phyloP scores from a whole-genome alignment of 2,888 invertebrate genomes.

The Scaptodrosophila latifasciaeformis region DNA sequence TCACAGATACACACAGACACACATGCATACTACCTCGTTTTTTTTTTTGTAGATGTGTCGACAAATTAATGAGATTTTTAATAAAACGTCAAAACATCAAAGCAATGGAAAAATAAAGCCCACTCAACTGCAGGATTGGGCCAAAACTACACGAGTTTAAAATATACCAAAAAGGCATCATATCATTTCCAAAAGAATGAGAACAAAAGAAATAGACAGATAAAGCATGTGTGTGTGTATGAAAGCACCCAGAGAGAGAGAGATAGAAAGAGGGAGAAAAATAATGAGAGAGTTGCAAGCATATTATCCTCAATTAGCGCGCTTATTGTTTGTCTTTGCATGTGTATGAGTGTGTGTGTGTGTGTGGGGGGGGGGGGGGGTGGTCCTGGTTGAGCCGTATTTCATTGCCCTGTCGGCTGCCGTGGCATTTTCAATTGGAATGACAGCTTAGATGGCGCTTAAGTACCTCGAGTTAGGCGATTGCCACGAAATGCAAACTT shows the following conservation, averaged over 20 bases:
- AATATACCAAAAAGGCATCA: no score
- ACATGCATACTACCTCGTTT: no score
- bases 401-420: neutral
- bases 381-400: neutral
- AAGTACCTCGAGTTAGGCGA: slow-evolving; percentile 56
- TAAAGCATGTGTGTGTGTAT: slow-evolving; percentile 4
- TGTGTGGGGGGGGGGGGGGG: neutral
- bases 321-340: slow-evolving; percentile 46
- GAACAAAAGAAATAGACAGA: slow-evolving; percentile 51
- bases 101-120: slow-evolving; percentile 6
- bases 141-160: no score
- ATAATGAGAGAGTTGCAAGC: neutral
- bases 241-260: slow-evolving; percentile 15
- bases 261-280: slow-evolving; percentile 1
- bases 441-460: slow-evolving; percentile 45
- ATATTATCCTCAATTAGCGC: slow-evolving; percentile 49
- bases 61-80: slow-evolving; percentile 50
- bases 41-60: slow-evolving; percentile 13
- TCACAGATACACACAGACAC: no score
- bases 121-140: neutral
- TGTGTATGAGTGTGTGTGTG: neutral
- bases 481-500: slow-evolving; percentile 58
- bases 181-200: slow-evolving; percentile 61
- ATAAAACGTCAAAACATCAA: slow-evolving; percentile 44
- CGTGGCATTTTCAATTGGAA: neutral